Base-by-base conservation (phyloP, 2,888 invertebrate genomes). In the Neocrepidodera transversa region DNA sequence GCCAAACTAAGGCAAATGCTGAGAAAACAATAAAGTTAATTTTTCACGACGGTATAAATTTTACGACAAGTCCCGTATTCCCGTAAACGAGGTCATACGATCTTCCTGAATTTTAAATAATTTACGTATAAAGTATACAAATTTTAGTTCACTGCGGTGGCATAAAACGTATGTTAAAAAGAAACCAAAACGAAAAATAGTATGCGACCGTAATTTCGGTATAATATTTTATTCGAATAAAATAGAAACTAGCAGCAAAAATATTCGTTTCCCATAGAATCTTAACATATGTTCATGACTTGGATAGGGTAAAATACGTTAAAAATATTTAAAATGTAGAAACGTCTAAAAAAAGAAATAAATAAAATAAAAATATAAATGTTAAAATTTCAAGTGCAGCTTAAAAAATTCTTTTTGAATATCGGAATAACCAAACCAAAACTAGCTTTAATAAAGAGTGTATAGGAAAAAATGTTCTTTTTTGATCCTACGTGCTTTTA, bases 61-160 rank as follows among this genome's bases (percentile, higher is more conserved):
- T 60, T 60, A 60, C 48, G 60, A 60, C 56, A 45, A 56, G 52
- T 52, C 56, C 52, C 56, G 51, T 56, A 42, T 48, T 32, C 55
- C 56, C 32, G 51, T 56, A 56, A 56, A 56, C 47, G 48, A 52
- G 56, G 60, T 56, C 56, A 60, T 52, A 60, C 51, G 60, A 56
- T 56, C 51, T 49, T 48, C 52, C 56, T 52, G 60, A 60, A 56
- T 56, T 56, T 60, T 56, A 56, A 56, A 60, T 48, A 60, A 56
- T 60, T 56, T 60, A 56, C 42, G 42, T 42, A 28, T 52, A 52
- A 52, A 52, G 42, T 52, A 52, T 52, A 52, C 42, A 52, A 52
- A 52, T 52, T 52, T 42, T 30, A 42, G 18, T 52, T 52, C 42
- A 52, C 35, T 52, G 42, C 42, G 42, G 30, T 16, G 30, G 52